Conservation (phyloP, 1,140 invertebrate species). For the Drosophila paulistorum region DNA sequence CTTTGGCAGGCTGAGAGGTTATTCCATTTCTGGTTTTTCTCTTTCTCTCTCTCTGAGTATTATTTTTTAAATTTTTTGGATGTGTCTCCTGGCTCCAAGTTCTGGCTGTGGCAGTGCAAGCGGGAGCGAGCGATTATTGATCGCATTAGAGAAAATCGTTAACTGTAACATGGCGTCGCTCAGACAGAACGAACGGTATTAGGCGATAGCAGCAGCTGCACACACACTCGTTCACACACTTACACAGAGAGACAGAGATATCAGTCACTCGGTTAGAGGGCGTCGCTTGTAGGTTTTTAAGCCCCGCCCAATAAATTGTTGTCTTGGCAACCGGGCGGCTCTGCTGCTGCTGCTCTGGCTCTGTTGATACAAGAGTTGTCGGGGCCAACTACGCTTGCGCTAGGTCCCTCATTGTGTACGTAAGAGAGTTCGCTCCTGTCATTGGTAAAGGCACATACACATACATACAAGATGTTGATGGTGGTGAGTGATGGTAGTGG, state of each 20-base stretch:
- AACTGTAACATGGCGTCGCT: slow-evolving; percentile 80
- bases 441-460: slow-evolving; percentile 54
- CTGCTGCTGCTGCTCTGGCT: slow-evolving; percentile 27
- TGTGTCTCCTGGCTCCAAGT: slow-evolving; percentile 1
- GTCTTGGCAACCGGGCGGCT: slow-evolving; percentile 60
- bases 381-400: slow-evolving; percentile 71
- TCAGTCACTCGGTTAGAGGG: slow-evolving; percentile 18
- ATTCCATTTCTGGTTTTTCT: background rate
- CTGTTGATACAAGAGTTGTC: slow-evolving; percentile 70
- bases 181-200: slow-evolving; percentile 55
- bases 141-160: slow-evolving; percentile 81
- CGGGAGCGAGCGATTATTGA: slow-evolving; percentile 74
- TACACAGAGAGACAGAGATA: background rate
- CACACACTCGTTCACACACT: slow-evolving; percentile 19
- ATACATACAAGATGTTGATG: background rate
- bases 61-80: slow-evolving; percentile 1
- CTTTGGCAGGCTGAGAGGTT: slow-evolving; percentile 59
- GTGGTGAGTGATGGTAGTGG: slow-evolving; percentile 29
- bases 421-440: slow-evolving; percentile 65
- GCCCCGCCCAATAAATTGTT: slow-evolving; percentile 60
- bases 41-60: slow-evolving; percentile 3
- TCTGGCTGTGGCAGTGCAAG: slow-evolving; percentile 29
- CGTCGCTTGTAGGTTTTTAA: slow-evolving; percentile 36
- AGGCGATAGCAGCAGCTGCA: slow-evolving; percentile 25
- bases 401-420: slow-evolving; percentile 60